Percentiles rank a stretch among this genome's conserved stretches.
phyloP scores from a whole-genome alignment of 2,113 vertebrate species.

The Pomatorhinus ruficollis region DNA sequence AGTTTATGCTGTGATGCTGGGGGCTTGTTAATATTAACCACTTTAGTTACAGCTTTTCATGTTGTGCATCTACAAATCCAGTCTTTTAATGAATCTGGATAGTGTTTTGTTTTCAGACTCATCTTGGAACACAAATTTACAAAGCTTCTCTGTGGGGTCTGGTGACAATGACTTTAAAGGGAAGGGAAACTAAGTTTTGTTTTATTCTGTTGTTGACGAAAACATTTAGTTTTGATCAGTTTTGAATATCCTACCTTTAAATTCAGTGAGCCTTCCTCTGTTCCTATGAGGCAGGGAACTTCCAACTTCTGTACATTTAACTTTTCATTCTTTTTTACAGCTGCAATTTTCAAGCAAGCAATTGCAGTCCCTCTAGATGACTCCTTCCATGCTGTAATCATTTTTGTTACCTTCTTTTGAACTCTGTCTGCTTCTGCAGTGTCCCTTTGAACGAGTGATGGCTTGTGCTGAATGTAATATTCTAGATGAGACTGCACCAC shows the following conservation, averaged over 20 bases:
- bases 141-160: not conserved
- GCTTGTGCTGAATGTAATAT: constrained; percentile 3
- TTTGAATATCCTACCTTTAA: not conserved
- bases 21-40: not conserved
- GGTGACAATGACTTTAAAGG: not conserved
- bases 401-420: constrained; percentile 24
- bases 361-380: not conserved
- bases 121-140: not conserved
- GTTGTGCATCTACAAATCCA: not conserved
- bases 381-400: not conserved
- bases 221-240: not conserved
- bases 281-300: not conserved
- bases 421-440: not conserved
- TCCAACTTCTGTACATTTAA: not conserved
- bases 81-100: not conserved
- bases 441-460: constrained; percentile 1
- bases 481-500: not conserved
- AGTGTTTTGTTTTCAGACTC: not conserved
- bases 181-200: not conserved
- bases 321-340: not conserved
- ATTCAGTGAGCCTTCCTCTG: not conserved
- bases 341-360: not conserved
- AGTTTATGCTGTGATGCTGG: not conserved
- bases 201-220: not conserved
- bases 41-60: not conserved